phyloP scores from a whole-genome alignment of 2,797 vertebrate genomes.

The Morelia viridis region DNA sequence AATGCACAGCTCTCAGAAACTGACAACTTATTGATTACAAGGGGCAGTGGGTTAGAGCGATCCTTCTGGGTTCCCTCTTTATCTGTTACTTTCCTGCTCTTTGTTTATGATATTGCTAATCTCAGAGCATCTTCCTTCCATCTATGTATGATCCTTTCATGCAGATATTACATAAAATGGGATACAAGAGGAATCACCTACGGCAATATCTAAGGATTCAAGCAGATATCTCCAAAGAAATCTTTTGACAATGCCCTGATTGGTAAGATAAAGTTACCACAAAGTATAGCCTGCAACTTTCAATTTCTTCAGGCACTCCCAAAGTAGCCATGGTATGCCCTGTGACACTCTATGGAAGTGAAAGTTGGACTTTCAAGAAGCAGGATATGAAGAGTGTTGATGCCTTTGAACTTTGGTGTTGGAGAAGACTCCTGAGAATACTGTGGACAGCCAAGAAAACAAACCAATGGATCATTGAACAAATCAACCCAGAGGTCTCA shows the following conservation, averaged over 20 bases:
- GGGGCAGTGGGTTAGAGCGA: neutral
- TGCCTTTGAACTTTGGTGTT: neutral
- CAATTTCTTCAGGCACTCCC: neutral
- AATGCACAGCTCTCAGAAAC: neutral
- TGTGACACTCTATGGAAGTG: neutral
- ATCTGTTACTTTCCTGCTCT: neutral
- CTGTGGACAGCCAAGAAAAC: neutral
- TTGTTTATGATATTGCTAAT: neutral
- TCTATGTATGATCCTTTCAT: neutral
- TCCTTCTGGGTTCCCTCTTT: neutral
- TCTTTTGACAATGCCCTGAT: neutral
- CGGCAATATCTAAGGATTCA: neutral
- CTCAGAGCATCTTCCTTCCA: neutral
- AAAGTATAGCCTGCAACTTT: neutral
- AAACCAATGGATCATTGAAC: neutral
- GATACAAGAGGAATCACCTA: neutral
- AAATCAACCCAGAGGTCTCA: neutral
- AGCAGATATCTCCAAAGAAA: neutral
- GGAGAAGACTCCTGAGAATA: neutral
- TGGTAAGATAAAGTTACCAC: neutral
- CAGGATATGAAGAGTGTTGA: neutral
- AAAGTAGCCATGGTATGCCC: neutral
- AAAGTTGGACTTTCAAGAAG: neutral
- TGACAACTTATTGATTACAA: neutral
- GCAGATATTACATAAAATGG: neutral